Evolutionary conservation across 1,140 invertebrate species (phyloP).

Genomic region (Camponotus pennsylvanicus): DNA sequence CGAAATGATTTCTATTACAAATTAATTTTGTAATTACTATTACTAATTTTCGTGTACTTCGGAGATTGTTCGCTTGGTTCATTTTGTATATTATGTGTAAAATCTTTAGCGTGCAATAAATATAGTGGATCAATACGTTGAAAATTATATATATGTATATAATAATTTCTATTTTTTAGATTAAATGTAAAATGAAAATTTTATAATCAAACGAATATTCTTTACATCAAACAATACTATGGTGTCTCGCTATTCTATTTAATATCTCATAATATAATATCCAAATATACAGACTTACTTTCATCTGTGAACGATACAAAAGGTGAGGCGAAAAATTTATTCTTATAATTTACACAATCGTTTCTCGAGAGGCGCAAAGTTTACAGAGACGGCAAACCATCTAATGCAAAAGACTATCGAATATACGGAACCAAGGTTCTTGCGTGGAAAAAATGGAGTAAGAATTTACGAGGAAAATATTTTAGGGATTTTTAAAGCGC

Average conservation of each 20-base stretch:
- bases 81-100: neutral
- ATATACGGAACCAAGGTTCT: no score
- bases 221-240: no score
- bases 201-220: neutral
- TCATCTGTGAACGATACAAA: no score
- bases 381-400: no score
- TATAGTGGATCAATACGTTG: neutral
- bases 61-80: neutral
- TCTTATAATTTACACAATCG: neutral
- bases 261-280: neutral
- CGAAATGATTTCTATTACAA: neutral
- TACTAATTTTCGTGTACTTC: neutral
- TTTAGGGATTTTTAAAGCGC: neutral
- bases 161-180: neutral
- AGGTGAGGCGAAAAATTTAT: no score
- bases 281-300: no score
- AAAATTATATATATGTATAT: neutral
- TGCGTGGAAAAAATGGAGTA: no score
- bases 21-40: neutral
- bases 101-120: neutral
- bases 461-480: neutral
- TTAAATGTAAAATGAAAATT: neutral
- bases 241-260: neutral
- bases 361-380: neutral
- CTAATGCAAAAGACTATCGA: no score